Conservation (phyloP, 2,888 invertebrate genomes). For the Epirrhoe tristata region DNA sequence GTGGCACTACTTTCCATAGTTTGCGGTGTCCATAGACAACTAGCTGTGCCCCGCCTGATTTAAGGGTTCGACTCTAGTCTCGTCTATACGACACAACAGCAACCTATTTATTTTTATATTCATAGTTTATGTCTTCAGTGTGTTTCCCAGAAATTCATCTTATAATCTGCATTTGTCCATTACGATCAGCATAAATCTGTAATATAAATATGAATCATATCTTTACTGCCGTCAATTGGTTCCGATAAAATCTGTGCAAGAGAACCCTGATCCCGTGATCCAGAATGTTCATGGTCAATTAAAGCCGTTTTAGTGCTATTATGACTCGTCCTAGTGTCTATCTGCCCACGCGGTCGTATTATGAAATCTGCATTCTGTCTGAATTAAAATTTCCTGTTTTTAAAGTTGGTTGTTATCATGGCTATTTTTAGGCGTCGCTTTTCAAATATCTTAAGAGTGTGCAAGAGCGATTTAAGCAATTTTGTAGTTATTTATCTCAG, state of each 20-base stretch:
- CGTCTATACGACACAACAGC: too few relatives aligned
- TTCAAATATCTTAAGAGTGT: too few relatives aligned
- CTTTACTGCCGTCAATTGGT: constrained; percentile 12
- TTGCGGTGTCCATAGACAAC: too few relatives aligned
- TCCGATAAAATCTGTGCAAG: constrained; percentile 16
- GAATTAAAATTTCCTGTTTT: constrained; percentile 43
- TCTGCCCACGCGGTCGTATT: constrained; percentile 34
- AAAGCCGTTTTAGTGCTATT: constrained; percentile 10
- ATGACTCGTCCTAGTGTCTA: constrained; percentile 15
- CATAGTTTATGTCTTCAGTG: too few relatives aligned
- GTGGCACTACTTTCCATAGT: too few relatives aligned
- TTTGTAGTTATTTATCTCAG: too few relatives aligned
- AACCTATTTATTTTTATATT: too few relatives aligned
- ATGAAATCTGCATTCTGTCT: constrained; percentile 34
- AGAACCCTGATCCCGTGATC: constrained; percentile 29
- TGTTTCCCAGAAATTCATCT: too few relatives aligned
- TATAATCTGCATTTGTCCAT: not conserved
- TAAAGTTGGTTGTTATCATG: constrained; percentile 25
- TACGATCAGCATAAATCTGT: not conserved
- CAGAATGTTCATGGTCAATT: constrained; percentile 32
- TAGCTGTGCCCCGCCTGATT: too few relatives aligned
- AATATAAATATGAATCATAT: constrained; percentile 1
- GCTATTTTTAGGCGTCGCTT: constrained; percentile 35
- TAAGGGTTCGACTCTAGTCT: too few relatives aligned
- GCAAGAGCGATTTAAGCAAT: too few relatives aligned